phyloP scores from a whole-genome alignment of 92 coral and sea anemone species.

The Zoanthus sociatus region DNA sequence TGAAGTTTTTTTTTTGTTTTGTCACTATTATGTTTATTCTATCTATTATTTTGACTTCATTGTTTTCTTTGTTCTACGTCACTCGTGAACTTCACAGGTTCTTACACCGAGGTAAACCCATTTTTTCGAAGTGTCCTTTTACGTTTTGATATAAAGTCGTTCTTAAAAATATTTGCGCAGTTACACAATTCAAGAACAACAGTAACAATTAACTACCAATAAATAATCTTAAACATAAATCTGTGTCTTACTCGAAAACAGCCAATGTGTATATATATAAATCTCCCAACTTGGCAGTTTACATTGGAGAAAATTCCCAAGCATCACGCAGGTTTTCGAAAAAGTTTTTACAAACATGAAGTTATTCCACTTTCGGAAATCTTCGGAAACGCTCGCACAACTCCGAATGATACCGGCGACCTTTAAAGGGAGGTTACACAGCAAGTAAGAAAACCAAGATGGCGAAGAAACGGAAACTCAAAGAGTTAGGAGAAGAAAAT shows the following conservation, averaged over 20 bases:
- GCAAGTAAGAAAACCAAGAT: slow-evolving; percentile 14
- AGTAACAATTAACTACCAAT: too few species aligned
- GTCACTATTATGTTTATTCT: too few species aligned
- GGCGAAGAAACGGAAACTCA: slow-evolving; percentile 40
- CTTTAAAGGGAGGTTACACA: slow-evolving; percentile 11
- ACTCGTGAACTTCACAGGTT: too few species aligned
- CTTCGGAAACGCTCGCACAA: slow-evolving; percentile 30
- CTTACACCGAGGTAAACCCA: too few species aligned
- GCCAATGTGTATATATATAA: not conserved
- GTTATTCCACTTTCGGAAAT: too few species aligned
- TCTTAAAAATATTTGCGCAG: too few species aligned
- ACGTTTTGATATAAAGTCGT: too few species aligned
- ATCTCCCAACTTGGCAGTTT: not conserved
- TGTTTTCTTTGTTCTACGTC: too few species aligned
- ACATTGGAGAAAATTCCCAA: not conserved
- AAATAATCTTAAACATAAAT: not conserved
- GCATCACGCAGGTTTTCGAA: not conserved
- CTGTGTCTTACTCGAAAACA: slow-evolving; percentile 16
- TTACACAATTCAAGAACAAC: too few species aligned
- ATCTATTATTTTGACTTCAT: too few species aligned
- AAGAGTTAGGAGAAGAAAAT: not conserved
- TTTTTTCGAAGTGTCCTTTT: too few species aligned
- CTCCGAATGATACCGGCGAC: slow-evolving; percentile 7
- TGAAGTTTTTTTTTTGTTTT: too few species aligned
- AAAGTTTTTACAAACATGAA: slow-evolving; percentile 19